These are phyloP conservation scores for Adineta ricciae DNA, from an alignment of 2,888 invertebrate species.

Conservation along the genomic window DNA sequence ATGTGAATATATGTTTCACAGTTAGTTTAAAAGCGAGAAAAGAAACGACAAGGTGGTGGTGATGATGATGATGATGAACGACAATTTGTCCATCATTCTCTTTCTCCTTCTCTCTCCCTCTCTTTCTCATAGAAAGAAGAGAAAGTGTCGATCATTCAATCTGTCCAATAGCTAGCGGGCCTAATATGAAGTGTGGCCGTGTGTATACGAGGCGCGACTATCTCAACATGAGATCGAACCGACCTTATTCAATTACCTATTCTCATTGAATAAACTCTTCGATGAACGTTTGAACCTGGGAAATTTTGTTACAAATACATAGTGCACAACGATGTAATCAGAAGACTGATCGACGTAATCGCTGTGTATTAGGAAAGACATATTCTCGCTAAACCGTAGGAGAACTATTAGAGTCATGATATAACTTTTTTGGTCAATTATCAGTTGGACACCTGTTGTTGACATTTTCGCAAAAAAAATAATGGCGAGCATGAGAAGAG, in stretches of 20 bases:
- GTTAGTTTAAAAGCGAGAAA: not conserved
- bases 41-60: not conserved
- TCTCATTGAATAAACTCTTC: not conserved
- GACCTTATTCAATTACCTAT: constrained; percentile 7
- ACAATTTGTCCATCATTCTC: not conserved
- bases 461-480: not conserved
- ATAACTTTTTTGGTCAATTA: not conserved
- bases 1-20: not conserved
- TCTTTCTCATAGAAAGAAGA: not conserved
- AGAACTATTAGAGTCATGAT: not conserved
- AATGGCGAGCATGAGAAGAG: not conserved
- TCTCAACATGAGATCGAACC: not conserved
- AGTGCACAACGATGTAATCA: not conserved
- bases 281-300: not conserved
- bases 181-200: not conserved
- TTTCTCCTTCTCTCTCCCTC: not conserved
- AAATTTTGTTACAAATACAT: not conserved
- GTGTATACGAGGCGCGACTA: not conserved
- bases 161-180: not conserved
- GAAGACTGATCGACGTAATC: not conserved
- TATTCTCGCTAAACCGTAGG: not conserved
- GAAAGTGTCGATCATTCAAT: not conserved
- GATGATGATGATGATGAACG: not conserved
- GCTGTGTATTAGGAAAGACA: not conserved
- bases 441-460: not conserved